Percentiles rank a stretch among this genome's conserved stretches.
phyloP scores from a whole-genome alignment of 2,113 vertebrate species.

The Lathamus discolor region DNA sequence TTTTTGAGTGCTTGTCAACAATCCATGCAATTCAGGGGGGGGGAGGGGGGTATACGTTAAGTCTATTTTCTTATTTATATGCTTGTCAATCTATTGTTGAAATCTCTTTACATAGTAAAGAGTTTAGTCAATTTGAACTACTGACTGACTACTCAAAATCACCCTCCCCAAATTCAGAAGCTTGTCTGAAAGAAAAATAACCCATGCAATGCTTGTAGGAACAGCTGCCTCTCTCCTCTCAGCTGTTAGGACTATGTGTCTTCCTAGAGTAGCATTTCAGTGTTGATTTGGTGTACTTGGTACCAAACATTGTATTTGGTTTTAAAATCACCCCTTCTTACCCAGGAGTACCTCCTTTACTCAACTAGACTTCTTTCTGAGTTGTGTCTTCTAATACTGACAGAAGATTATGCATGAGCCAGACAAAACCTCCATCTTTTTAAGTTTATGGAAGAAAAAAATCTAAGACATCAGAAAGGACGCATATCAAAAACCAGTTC shows the following conservation, averaged over 20 bases:
- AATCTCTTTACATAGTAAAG: not conserved
- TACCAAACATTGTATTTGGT: not conserved
- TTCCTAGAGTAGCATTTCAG: not conserved
- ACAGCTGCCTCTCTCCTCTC: not conserved
- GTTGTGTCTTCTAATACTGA: not conserved
- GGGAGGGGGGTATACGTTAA: not conserved
- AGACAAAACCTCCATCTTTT: not conserved
- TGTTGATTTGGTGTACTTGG: not conserved
- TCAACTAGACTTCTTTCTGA: not conserved
- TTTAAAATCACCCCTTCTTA: not conserved
- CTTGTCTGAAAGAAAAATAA: not conserved
- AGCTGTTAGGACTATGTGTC: not conserved
- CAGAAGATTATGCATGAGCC: not conserved
- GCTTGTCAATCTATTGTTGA: not conserved
- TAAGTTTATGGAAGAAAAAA: not conserved
- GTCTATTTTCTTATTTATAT: not conserved
- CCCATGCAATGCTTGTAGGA: not conserved
- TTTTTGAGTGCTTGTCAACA: not conserved
- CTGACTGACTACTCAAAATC: not conserved
- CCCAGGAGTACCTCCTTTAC: not conserved
- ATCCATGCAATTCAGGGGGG: not conserved
- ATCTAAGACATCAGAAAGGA: not conserved
- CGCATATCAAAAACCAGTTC: not conserved
- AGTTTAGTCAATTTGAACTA: not conserved
- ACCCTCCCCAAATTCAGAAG: not conserved